These are phyloP conservation scores for Glossosoma conforme DNA, from an alignment of 1,140 invertebrate species.

Conservation along the genomic window DNA sequence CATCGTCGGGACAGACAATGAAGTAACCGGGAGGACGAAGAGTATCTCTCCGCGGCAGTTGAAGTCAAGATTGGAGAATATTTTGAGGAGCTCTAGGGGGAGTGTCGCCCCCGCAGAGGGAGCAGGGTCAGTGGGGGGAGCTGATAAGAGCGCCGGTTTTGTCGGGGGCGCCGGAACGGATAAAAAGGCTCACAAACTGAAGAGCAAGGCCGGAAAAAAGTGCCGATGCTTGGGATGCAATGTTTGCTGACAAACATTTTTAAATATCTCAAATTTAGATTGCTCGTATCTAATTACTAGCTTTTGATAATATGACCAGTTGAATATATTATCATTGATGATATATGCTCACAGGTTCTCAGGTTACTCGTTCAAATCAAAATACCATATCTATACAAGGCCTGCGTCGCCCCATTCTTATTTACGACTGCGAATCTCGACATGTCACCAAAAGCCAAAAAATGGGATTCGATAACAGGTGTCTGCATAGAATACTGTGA, in stretches of 20 bases:
- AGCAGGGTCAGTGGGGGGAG: conserved; percentile 3
- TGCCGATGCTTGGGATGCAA: conserved; percentile 26
- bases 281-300: not conserved
- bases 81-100: conserved; percentile 15
- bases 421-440: too few relatives aligned
- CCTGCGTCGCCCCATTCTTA: not conserved
- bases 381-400: not conserved
- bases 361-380: not conserved
- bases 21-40: conserved; percentile 36
- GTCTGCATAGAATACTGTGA: too few relatives aligned
- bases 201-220: conserved; percentile 14
- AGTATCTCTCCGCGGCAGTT: conserved; percentile 55
- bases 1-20: conserved; percentile 13
- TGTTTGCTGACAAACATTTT: conserved; percentile 16
- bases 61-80: conserved; percentile 45
- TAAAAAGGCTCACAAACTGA: conserved; percentile 8
- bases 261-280: not conserved
- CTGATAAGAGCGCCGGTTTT: not conserved
- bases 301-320: not conserved
- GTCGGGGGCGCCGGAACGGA: not conserved
- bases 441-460: too few relatives aligned
- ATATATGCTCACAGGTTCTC: not conserved
- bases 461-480: too few relatives aligned
- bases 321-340: not conserved
- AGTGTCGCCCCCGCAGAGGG: conserved; percentile 16